Evolutionary conservation across 2,797 vertebrate species (phyloP).

Genomic region (Myoxocephalus aenaeus): DNA sequence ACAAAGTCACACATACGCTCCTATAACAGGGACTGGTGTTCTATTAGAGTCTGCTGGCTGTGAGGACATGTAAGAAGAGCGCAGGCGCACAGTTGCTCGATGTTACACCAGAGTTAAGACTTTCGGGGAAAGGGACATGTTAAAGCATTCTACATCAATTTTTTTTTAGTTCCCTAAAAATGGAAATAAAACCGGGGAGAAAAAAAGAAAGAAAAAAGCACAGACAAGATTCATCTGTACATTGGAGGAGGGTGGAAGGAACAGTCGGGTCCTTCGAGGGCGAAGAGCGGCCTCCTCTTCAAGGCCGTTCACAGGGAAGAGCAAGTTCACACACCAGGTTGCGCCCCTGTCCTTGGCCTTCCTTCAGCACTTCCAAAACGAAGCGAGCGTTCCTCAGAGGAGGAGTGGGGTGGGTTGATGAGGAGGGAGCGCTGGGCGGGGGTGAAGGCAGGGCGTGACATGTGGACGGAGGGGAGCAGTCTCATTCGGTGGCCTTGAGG

Average conservation of each 20-base stretch:
- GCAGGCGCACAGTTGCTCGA: conserved; percentile 26
- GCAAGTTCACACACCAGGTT: conserved; percentile 34
- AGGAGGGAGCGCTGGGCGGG: conserved; percentile 35
- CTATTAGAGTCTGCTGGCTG: conserved; percentile 47
- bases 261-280: conserved; percentile 37
- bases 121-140: conserved; percentile 47
- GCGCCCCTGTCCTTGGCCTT: conserved; percentile 47
- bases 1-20: conserved; percentile 46
- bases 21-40: conserved; percentile 31
- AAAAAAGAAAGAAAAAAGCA: conserved; percentile 35
- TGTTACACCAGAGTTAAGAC: conserved; percentile 72
- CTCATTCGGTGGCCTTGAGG: conserved; percentile 95
- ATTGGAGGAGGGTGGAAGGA: conserved; percentile 29
- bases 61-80: conserved; percentile 40
- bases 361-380: conserved; percentile 91
- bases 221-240: conserved; percentile 66
- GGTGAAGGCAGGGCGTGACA: conserved; percentile 60
- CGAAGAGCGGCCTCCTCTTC: conserved; percentile 76
- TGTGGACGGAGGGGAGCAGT: conserved; percentile 54
- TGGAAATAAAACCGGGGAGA: conserved; percentile 48
- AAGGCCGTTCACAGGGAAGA: conserved; percentile 26
- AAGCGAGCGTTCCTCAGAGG: conserved; percentile 89
- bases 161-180: conserved; percentile 73
- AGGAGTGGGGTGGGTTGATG: conserved; percentile 38
- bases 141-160: conserved; percentile 73